Percentiles rank a stretch among this genome's conserved stretches.
phyloP scores from a whole-genome alignment of 2,113 vertebrate genomes.

The Sarotherodon lohbergeri region DNA sequence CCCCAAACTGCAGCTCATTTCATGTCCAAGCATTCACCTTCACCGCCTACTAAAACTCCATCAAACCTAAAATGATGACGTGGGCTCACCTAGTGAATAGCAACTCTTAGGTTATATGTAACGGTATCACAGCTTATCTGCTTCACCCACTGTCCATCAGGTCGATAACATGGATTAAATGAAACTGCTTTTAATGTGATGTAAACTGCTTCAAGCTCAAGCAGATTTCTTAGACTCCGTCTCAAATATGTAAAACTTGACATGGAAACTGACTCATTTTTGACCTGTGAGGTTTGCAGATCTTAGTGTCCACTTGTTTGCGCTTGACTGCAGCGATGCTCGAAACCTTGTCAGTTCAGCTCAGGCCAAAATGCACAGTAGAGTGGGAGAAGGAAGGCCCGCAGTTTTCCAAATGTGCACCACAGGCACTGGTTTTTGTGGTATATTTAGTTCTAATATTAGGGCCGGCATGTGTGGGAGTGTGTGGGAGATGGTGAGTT shows the following conservation, averaged over 20 bases:
- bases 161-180: neutral
- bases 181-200: neutral
- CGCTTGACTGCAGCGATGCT: neutral
- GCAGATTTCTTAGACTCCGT: fast-evolving
- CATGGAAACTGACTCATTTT: neutral
- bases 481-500: slow-evolving; percentile 33
- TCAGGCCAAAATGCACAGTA: neutral
- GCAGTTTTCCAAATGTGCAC: slow-evolving; percentile 1
- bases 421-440: neutral
- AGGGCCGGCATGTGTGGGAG: slow-evolving; percentile 15
- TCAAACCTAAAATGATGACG: neutral
- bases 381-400: slow-evolving; percentile 34
- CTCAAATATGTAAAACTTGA: neutral
- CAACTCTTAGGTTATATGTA: neutral
- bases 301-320: neutral
- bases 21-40: neutral
- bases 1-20: neutral
- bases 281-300: neutral
- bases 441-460: slow-evolving; percentile 30
- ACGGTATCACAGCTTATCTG: neutral
- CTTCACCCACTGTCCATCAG: neutral
- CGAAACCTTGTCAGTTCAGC: neutral
- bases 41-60: neutral
- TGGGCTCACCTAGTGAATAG: neutral
- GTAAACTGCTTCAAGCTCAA: neutral